Percentiles rank a stretch among this genome's conserved stretches.
phyloP scores from a whole-genome alignment of 2,888 invertebrate species.

The Hirtodrosophila confusa region DNA sequence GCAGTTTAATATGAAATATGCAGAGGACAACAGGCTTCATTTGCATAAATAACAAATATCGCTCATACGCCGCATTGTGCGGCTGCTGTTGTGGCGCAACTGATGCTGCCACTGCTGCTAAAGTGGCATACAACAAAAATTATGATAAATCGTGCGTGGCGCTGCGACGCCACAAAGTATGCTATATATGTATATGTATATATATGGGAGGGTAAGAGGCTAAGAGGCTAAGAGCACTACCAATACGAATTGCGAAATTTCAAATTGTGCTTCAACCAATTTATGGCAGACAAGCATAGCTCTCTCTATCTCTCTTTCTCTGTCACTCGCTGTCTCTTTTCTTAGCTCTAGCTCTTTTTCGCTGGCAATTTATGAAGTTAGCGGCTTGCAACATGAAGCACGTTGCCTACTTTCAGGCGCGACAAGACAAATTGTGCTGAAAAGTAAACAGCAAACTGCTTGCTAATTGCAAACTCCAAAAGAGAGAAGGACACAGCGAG shows the following conservation, averaged over 20 bases:
- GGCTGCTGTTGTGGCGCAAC: slow-evolving; percentile 21
- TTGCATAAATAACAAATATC: slow-evolving; percentile 78
- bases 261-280: slow-evolving; percentile 14
- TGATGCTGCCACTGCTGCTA: slow-evolving; percentile 31
- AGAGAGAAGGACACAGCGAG: slow-evolving; percentile 1
- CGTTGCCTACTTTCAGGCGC: slow-evolving; percentile 67
- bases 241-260: slow-evolving; percentile 32
- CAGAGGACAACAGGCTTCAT: slow-evolving; percentile 55
- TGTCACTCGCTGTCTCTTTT: neutral
- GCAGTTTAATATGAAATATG: slow-evolving; percentile 36
- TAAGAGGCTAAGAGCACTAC: neutral
- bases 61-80: slow-evolving; percentile 75
- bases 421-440: slow-evolving; percentile 73
- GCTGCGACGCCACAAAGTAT: slow-evolving; percentile 40
- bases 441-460: slow-evolving; percentile 72
- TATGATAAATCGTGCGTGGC: slow-evolving; percentile 70
- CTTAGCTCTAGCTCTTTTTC: neutral
- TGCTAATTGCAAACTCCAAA: slow-evolving; percentile 65
- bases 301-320: neutral
- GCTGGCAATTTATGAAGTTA: slow-evolving; percentile 67
- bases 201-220: neutral
- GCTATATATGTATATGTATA: slow-evolving; percentile 14
- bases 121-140: slow-evolving; percentile 59
- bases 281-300: slow-evolving; percentile 4
- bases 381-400: slow-evolving; percentile 48